Conservation (phyloP, 2,888 invertebrate species). For the Sepioteuthis lessoniana region DNA sequence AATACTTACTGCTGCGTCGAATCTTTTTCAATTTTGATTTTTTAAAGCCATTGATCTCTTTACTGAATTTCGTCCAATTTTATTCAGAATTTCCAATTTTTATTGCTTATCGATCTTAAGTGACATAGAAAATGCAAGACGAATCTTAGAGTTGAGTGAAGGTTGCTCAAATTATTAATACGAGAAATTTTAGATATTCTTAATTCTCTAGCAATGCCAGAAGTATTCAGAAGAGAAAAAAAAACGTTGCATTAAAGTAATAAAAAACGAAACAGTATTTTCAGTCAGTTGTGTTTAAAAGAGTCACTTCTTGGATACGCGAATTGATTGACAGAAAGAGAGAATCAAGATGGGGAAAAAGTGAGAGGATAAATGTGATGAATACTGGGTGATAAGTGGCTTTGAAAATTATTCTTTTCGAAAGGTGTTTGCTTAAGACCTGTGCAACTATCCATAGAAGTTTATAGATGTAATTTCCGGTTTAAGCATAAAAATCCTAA, state of each 20-base stretch:
- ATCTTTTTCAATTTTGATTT: too few species aligned
- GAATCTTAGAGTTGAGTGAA: too few species aligned
- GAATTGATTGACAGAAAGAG: not conserved
- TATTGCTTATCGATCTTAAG: too few species aligned
- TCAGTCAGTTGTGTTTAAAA: not conserved
- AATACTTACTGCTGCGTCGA: too few species aligned
- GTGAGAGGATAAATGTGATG: not conserved
- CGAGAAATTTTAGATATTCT: too few species aligned
- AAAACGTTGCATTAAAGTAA: not conserved
- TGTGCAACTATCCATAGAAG: not conserved
- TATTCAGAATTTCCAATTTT: too few species aligned
- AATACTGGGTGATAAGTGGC: not conserved
- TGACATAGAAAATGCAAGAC: too few species aligned
- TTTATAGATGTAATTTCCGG: slow-evolving; percentile 18
- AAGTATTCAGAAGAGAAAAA: too few species aligned
- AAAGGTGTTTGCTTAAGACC: not conserved
- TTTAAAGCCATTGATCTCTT: too few species aligned
- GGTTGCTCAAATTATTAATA: too few species aligned
- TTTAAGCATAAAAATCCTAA: not conserved
- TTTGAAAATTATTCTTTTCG: not conserved
- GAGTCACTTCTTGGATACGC: not conserved
- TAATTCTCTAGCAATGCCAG: too few species aligned
- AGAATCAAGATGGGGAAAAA: not conserved
- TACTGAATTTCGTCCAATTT: too few species aligned
- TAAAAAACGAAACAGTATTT: not conserved